A percentile compares a stretch with the other conserved stretches of the same genome.
Conservation (phyloP, 2,113 vertebrate species). For the Syngnathus floridae region DNA sequence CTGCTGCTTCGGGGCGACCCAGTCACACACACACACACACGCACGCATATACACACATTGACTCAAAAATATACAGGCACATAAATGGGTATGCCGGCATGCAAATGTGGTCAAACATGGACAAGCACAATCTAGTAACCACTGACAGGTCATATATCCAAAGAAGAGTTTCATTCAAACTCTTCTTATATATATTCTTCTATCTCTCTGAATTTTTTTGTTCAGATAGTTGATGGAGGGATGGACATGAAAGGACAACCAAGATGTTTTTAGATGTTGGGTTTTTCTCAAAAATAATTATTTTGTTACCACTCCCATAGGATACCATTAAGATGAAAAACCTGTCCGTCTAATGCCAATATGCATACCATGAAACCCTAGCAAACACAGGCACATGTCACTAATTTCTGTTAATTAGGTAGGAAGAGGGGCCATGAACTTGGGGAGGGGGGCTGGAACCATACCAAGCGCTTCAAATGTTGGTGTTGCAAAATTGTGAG, state of each 20-base stretch:
- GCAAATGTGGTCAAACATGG: slow-evolving; percentile 15
- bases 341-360: too few relatives aligned
- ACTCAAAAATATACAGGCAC: slow-evolving; percentile 12
- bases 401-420: too few relatives aligned
- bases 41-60: slow-evolving; percentile 49
- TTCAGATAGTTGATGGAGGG: background rate
- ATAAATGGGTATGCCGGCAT: slow-evolving; percentile 18
- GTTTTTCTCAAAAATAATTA: too few relatives aligned
- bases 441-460: too few relatives aligned
- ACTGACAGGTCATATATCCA: slow-evolving; percentile 53
- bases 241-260: background rate
- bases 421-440: too few relatives aligned
- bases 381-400: too few relatives aligned
- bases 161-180: slow-evolving; percentile 23
- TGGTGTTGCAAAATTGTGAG: too few relatives aligned
- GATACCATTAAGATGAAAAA: too few relatives aligned
- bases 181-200: slow-evolving; percentile 19
- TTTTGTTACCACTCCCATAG: too few relatives aligned
- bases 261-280: background rate
- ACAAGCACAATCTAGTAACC: slow-evolving; percentile 21
- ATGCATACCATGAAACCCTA: too few relatives aligned
- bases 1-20: slow-evolving; percentile 88
- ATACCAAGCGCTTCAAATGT: too few relatives aligned
- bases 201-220: slow-evolving; percentile 1
- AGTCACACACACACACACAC: slow-evolving; percentile 65